A percentile compares a stretch with the other conserved stretches of the same genome.
phyloP scores from a whole-genome alignment of 1,140 invertebrate species.

The Brachionus koreanus region DNA sequence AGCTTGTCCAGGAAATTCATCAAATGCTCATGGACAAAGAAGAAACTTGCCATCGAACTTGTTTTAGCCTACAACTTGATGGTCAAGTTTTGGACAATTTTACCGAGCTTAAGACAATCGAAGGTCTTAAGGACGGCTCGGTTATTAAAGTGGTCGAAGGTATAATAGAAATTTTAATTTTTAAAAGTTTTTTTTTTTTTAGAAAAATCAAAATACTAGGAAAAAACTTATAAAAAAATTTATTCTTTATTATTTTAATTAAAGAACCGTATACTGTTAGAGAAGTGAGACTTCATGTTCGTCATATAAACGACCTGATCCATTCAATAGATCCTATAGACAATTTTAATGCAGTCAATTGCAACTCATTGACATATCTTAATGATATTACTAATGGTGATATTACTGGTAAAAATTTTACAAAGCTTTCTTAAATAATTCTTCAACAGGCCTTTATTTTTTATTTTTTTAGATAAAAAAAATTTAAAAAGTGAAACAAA shows the following conservation, averaged over 20 bases:
- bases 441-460: neutral
- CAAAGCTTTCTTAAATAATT: neutral
- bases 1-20: constrained; percentile 96
- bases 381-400: constrained; percentile 85
- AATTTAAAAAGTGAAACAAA: constrained; percentile 63
- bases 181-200: no score
- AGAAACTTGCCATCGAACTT: constrained; percentile 94
- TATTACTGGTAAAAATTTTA: neutral
- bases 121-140: constrained; percentile 87
- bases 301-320: constrained; percentile 83
- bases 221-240: constrained; percentile 25
- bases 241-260: constrained; percentile 50
- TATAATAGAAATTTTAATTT: constrained; percentile 46
- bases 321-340: constrained; percentile 74
- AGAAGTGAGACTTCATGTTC: constrained; percentile 91
- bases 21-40: constrained; percentile 94
- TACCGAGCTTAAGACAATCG: constrained; percentile 91
- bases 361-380: constrained; percentile 87
- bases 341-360: constrained; percentile 89
- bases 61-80: constrained; percentile 91
- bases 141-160: constrained; percentile 75
- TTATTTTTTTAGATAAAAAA: constrained; percentile 75
- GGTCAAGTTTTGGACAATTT: constrained; percentile 92
- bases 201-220: no score
- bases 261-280: constrained; percentile 91